Percentiles rank a stretch among this genome's conserved stretches.
These are phyloP conservation scores for Volucella bombylans DNA, from an alignment of 2,888 invertebrate genomes.

Conservation along the genomic window DNA sequence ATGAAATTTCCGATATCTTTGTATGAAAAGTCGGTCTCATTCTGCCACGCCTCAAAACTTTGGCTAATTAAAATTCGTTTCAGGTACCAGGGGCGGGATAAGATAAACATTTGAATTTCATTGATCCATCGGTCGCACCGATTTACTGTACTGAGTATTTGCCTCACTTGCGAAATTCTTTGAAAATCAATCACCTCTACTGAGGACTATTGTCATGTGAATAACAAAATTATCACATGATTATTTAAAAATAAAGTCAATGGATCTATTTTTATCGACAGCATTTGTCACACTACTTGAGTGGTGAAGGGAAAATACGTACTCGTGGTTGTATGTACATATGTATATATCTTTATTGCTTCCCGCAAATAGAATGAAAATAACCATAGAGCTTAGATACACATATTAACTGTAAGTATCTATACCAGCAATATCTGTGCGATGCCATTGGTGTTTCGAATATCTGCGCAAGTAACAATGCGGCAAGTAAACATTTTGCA, in stretches of 20 bases:
- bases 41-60: slow-evolving; percentile 54
- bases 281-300: slow-evolving; percentile 68
- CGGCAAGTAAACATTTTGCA: slow-evolving; percentile 35
- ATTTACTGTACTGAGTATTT: background rate
- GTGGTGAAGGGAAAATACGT: slow-evolving; percentile 26
- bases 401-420: slow-evolving; percentile 21
- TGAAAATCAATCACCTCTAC: slow-evolving; percentile 73
- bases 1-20: background rate
- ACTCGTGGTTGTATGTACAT: too few species aligned
- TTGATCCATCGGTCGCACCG: background rate
- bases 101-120: background rate
- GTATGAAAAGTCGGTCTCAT: slow-evolving; percentile 9
- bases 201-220: slow-evolving; percentile 73
- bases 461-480: slow-evolving; percentile 45
- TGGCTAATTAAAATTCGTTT: slow-evolving; percentile 27
- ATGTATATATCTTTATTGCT: slow-evolving; percentile 16
- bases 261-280: slow-evolving; percentile 59
- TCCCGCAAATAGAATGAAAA: slow-evolving; percentile 40
- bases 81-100: background rate
- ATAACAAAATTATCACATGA: slow-evolving; percentile 73
- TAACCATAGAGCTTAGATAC: background rate
- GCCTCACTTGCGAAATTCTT: slow-evolving; percentile 68
- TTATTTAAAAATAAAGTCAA: slow-evolving; percentile 66
- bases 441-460: slow-evolving; percentile 46
- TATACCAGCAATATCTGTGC: slow-evolving; percentile 8